Conservation (phyloP, 2,113 vertebrate genomes). For the Elanoides forficatus region DNA sequence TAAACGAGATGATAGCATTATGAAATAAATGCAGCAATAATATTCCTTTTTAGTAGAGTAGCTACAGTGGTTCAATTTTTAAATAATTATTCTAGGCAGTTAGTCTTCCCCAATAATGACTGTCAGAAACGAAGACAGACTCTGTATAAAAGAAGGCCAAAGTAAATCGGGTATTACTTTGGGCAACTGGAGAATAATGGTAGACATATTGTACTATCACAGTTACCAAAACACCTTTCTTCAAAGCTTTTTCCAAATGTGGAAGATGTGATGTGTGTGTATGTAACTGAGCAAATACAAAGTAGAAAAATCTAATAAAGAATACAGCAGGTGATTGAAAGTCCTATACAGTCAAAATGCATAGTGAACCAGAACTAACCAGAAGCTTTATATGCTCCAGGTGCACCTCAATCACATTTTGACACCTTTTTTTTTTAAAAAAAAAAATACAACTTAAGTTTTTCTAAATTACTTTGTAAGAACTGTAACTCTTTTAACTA, state of each 20-base stretch:
- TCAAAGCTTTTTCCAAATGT: not conserved
- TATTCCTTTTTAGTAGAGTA: not conserved
- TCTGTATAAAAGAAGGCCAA: not conserved
- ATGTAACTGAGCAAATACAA: not conserved
- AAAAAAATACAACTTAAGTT: not conserved
- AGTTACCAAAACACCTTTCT: not conserved
- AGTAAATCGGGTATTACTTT: not conserved
- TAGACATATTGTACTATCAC: not conserved
- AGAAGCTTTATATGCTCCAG: not conserved
- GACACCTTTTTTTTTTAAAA: not conserved
- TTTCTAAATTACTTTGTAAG: constrained; percentile 14
- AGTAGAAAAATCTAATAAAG: not conserved
- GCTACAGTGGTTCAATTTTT: not conserved
- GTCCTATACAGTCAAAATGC: not conserved
- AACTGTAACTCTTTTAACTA: constrained; percentile 53
- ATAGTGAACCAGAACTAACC: not conserved
- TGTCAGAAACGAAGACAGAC: not conserved
- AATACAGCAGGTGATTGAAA: not conserved
- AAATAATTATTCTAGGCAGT: not conserved
- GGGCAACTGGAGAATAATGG: not conserved
- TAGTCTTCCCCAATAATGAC: not conserved
- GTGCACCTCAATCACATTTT: not conserved
- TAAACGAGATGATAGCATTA: not conserved
- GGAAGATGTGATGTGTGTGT: not conserved
- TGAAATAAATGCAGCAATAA: not conserved